A percentile compares a stretch with the other conserved stretches of the same genome.
Conservation (phyloP, 1,140 invertebrate species). For the Leptinotarsa defecta region DNA sequence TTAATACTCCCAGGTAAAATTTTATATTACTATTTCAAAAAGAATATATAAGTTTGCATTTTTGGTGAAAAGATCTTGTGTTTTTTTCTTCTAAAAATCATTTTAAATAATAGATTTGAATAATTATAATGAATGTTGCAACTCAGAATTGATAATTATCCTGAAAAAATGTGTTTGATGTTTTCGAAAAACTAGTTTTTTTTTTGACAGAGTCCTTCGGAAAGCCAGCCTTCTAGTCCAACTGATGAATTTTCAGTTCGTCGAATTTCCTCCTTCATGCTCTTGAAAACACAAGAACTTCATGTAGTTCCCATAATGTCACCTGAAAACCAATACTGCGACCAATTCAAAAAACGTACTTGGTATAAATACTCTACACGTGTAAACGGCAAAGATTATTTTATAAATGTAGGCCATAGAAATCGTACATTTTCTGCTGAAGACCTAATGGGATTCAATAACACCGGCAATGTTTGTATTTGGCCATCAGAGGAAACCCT, state of each 20-base stretch:
- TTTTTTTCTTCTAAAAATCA: no score
- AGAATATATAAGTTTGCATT: no score
- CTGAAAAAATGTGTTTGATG: no score
- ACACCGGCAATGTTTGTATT: slow-evolving; percentile 89
- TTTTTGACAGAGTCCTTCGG: slow-evolving; percentile 46
- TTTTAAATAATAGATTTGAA: no score
- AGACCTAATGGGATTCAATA: slow-evolving; percentile 84
- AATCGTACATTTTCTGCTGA: slow-evolving; percentile 67
- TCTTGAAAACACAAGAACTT: slow-evolving; percentile 56
- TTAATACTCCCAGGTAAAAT: no score
- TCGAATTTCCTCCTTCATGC: slow-evolving; percentile 63
- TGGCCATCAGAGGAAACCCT: slow-evolving; percentile 90
- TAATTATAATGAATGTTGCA: no score
- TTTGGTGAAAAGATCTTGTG: no score
- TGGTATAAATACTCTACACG: slow-evolving; percentile 64
- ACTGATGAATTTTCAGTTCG: slow-evolving; percentile 62
- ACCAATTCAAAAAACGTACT: slow-evolving; percentile 49
- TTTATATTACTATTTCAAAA: no score
- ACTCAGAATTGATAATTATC: no score
- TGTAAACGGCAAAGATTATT: slow-evolving; percentile 56
- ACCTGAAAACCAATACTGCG: slow-evolving; percentile 28
- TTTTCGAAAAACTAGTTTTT: neutral
- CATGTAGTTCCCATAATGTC: slow-evolving; percentile 30
- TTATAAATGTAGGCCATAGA: slow-evolving; percentile 64
- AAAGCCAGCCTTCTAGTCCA: slow-evolving; percentile 54